phyloP scores from a whole-genome alignment of 2,888 invertebrate genomes.

The Halocaridina rubra region DNA sequence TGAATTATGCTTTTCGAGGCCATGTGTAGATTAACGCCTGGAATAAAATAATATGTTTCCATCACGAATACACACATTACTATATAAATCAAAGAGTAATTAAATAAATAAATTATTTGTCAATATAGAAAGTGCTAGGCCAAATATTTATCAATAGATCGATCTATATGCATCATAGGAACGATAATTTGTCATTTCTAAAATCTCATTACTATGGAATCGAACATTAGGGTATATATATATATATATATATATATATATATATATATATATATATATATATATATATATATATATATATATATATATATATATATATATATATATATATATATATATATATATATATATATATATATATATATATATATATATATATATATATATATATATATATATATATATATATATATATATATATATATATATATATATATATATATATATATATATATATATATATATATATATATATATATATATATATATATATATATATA shows the following conservation, averaged over 20 bases:
- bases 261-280: constrained; percentile 4
- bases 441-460: background rate
- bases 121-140: too few species aligned
- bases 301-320: background rate
- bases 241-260: background rate
- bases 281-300: background rate
- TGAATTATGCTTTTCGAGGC: too few species aligned
- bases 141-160: too few species aligned
- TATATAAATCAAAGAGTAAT: too few species aligned
- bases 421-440: background rate
- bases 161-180: too few species aligned
- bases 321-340: background rate
- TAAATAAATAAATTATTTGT: too few species aligned
- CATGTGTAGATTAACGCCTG: too few species aligned
- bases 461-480: background rate
- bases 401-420: background rate
- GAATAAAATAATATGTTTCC: too few species aligned
- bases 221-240: background rate
- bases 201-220: background rate
- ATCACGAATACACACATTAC: too few species aligned
- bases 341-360: background rate
- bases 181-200: too few species aligned
- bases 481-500: background rate
- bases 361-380: background rate
- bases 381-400: background rate